These are phyloP conservation scores for Diaperis boleti DNA, from an alignment of 2,888 invertebrate genomes.

Conservation along the genomic window DNA sequence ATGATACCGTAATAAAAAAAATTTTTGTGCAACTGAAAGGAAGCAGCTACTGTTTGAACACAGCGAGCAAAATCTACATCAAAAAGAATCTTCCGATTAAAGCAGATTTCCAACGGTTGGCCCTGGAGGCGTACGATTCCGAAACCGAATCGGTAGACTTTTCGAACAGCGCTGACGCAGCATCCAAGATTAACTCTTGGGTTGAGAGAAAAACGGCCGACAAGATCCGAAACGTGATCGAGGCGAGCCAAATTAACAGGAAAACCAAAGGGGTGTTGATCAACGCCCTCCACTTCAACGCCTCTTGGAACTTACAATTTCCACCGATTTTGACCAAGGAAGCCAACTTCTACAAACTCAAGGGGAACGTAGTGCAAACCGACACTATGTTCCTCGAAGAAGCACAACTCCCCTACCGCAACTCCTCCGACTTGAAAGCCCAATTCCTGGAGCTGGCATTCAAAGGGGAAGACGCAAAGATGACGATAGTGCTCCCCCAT, in stretches of 20 bases:
- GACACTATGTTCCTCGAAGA: background rate
- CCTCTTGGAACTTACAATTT: background rate
- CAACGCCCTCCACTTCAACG: constrained; percentile 1
- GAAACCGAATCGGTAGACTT: constrained; percentile 6
- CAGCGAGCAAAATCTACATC: constrained; percentile 3
- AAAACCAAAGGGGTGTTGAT: constrained; percentile 3
- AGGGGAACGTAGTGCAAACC: background rate
- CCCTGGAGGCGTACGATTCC: background rate
- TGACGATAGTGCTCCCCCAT: constrained; percentile 12
- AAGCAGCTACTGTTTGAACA: background rate
- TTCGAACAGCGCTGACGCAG: background rate
- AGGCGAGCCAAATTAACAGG: background rate
- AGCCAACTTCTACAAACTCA: background rate
- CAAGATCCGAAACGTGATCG: background rate
- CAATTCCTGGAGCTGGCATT: constrained; percentile 10
- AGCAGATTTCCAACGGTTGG: background rate
- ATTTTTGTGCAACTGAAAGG: no score
- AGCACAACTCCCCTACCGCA: background rate
- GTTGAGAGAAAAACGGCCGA: constrained; percentile 2
- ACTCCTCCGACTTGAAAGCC: background rate
- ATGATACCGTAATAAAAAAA: background rate
- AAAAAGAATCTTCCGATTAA: background rate
- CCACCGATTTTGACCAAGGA: background rate
- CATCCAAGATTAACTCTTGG: background rate
- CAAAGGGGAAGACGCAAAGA: background rate